These are phyloP conservation scores for Peromyscus eremicus DNA, from an alignment of 2,797 vertebrate genomes.

Conservation along the genomic window DNA sequence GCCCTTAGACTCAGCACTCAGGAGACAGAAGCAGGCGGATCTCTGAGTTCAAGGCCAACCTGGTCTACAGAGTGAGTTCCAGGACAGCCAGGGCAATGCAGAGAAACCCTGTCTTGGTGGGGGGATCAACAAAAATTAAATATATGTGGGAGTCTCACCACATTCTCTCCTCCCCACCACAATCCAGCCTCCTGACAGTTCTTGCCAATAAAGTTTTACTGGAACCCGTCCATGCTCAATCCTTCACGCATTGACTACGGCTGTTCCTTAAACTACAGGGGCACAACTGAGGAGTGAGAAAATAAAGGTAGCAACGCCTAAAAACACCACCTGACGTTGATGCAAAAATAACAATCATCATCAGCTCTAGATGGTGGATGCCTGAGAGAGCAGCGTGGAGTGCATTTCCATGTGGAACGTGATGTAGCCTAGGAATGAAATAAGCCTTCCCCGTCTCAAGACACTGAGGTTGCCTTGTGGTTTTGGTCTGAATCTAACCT, in stretches of 20 bases:
- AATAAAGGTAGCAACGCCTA: not conserved
- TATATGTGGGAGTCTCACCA: rapidly evolving
- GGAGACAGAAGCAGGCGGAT: not conserved
- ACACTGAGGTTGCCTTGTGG: not conserved
- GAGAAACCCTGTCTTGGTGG: not conserved
- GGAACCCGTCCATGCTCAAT: not conserved
- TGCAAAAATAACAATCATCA: not conserved
- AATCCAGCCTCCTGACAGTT: not conserved
- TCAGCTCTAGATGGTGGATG: not conserved
- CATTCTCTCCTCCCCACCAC: not conserved
- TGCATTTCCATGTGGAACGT: not conserved
- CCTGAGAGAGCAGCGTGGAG: not conserved
- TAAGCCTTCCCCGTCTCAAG: not conserved
- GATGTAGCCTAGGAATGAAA: not conserved
- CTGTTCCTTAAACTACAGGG: not conserved
- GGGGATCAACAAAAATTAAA: not conserved
- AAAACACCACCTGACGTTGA: not conserved
- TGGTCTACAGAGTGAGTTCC: not conserved
- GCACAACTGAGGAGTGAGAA: not conserved
- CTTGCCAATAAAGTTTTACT: slow-evolving; percentile 68
- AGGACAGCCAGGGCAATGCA: not conserved
- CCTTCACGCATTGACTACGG: not conserved
- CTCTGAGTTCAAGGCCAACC: not conserved
- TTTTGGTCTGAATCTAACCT: not conserved
- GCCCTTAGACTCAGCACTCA: not conserved